Evolutionary conservation across 23 tunicate genomes (phyloP), one percentile per base, ranked within the genome.

Genomic region (Aplidium turbinatum): DNA sequence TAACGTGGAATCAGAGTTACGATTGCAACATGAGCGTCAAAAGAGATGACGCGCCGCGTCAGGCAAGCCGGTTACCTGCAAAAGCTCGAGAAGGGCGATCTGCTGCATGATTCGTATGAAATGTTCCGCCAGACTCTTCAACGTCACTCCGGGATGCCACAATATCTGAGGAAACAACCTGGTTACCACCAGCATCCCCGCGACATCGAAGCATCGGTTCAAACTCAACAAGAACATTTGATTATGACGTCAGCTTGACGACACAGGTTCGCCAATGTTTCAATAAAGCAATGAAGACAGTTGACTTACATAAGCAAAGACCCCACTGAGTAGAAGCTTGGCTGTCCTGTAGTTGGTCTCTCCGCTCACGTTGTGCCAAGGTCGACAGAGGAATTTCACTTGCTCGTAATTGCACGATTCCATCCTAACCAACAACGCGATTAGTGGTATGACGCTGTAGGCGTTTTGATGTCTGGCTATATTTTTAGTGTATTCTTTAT

Each of bases 351-450:
- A 70, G 55, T 74, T 68, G 4, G 77, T 30, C 29, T 85, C 91
- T 0, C 83, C 91, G 47, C 78, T 38, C 31, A 77, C 55, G 27
- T 60, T 85, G 48, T 85, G 91, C 91, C 91, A 85, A 31, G 91
- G 91, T 13, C 91, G 76, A 77, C 91, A 85, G 23, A 85, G 20
- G 47, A 85, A 85, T 16, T 58, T 61, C 65, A 85, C 77, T 46
- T 33, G 70, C 0, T 77, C 73, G 32, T 77, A 85, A 62, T 58
- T 40, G 7, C 57, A 55, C 3, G 79, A 32, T 20, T 73, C 67
- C 13, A 50, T 33, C 27, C 79, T 73, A 30, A 11, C 7, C 9
- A 19, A 56, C 9, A n/a, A n/a, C n/a, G n/a, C n/a, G n/a, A n/a
- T n/a, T n/a, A n/a, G n/a, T n/a, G n/a, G n/a, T n/a, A n/a, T n/a